A percentile compares a stretch with the other conserved stretches of the same genome.
phyloP scores from a whole-genome alignment of 1,140 invertebrate species.

The Drosophila navojoa region DNA sequence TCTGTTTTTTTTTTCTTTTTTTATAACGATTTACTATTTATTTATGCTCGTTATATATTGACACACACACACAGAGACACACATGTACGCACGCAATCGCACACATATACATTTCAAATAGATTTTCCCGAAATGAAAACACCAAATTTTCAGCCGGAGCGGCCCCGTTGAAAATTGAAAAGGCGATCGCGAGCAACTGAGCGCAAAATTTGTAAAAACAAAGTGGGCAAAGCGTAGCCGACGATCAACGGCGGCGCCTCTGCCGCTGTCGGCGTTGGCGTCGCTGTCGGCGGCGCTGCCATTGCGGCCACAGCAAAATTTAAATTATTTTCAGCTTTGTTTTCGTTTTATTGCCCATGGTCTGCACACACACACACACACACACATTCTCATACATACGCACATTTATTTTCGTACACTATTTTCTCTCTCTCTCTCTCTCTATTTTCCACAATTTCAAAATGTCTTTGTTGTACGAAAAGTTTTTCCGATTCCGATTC shows the following conservation, averaged over 20 bases:
- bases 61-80: slow-evolving; percentile 6
- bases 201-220: slow-evolving; percentile 78
- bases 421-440: slow-evolving; percentile 35
- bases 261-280: slow-evolving; percentile 26
- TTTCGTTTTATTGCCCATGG: slow-evolving; percentile 68
- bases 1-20: slow-evolving; percentile 23
- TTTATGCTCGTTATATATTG: slow-evolving; percentile 18
- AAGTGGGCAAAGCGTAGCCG: slow-evolving; percentile 38
- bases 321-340: slow-evolving; percentile 79
- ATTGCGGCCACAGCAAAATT: slow-evolving; percentile 59
- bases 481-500: slow-evolving; percentile 7
- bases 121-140: slow-evolving; percentile 27
- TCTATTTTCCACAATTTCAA: slow-evolving; percentile 46
- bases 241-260: slow-evolving; percentile 31
- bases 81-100: neutral
- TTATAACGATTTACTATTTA: slow-evolving; percentile 33
- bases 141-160: slow-evolving; percentile 30
- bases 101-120: slow-evolving; percentile 8
- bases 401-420: slow-evolving; percentile 75
- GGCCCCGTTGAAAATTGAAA: slow-evolving; percentile 72
- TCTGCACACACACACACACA: slow-evolving; percentile 6
- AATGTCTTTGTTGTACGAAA: slow-evolving; percentile 43
- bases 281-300: slow-evolving; percentile 18
- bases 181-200: slow-evolving; percentile 82
- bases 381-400: neutral